These are phyloP conservation scores for Ophioderma brevispina DNA, from an alignment of 35 echinoderm and acorn worm genomes.

Conservation along the genomic window DNA sequence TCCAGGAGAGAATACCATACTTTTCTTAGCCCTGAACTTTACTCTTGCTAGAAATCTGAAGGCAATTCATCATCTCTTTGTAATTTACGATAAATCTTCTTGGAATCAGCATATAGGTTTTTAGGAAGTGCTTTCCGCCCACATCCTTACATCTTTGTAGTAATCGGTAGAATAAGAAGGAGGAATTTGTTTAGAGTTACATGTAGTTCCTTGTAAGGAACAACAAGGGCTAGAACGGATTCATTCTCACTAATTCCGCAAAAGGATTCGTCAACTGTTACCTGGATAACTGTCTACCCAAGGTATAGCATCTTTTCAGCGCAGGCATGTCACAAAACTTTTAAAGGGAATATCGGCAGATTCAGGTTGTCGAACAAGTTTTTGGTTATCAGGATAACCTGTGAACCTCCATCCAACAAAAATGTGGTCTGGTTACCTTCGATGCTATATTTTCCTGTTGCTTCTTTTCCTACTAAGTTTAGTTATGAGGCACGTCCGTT, in stretches of 20 bases:
- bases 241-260: constrained; percentile 26
- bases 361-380: constrained; percentile 43
- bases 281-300: constrained; percentile 37
- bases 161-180: background rate
- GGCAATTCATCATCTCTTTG: background rate
- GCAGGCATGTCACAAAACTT: constrained; percentile 63
- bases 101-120: background rate
- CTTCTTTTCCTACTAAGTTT: constrained; percentile 50
- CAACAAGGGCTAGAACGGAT: constrained; percentile 41
- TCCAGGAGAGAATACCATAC: background rate
- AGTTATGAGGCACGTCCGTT: constrained; percentile 45
- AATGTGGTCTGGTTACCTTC: constrained; percentile 20
- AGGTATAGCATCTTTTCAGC: constrained; percentile 60
- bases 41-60: background rate
- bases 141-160: background rate
- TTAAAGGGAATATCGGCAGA: constrained; percentile 26
- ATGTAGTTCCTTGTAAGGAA: constrained; percentile 29
- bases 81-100: background rate
- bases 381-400: constrained; percentile 59
- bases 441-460: background rate
- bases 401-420: constrained; percentile 74
- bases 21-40: background rate
- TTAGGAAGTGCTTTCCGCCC: background rate
- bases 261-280: constrained; percentile 30
- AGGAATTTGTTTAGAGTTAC: background rate